These are phyloP conservation scores for Ennomos quercinarius DNA, from an alignment of 2,888 invertebrate genomes.

Conservation along the genomic window DNA sequence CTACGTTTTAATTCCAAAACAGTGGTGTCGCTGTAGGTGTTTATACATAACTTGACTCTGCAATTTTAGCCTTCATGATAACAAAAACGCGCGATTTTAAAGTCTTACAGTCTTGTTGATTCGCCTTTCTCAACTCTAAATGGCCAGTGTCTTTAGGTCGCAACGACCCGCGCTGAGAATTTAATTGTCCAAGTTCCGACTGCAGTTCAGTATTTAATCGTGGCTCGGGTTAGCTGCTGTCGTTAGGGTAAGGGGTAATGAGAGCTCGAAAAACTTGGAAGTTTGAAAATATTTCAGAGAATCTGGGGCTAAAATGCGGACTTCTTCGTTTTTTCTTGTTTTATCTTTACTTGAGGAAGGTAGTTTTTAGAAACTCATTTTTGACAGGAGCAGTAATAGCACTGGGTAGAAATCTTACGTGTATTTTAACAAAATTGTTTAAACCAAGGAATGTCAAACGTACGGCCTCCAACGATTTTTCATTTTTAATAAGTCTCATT, in stretches of 20 bases:
- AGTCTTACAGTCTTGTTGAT: background rate
- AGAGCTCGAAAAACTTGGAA: constrained; percentile 30
- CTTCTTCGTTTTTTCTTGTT: background rate
- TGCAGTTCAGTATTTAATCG: constrained; percentile 67
- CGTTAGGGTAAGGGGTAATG: constrained; percentile 38
- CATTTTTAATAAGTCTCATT: too few species aligned
- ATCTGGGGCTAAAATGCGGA: constrained; percentile 5
- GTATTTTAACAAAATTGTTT: too few species aligned
- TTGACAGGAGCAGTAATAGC: too few species aligned
- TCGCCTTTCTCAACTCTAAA: constrained; percentile 31
- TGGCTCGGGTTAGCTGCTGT: constrained; percentile 58
- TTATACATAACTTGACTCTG: too few species aligned
- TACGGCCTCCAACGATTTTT: too few species aligned
- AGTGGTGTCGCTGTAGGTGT: too few species aligned
- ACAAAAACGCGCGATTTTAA: too few species aligned
- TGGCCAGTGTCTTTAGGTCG: constrained; percentile 54
- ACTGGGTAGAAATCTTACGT: too few species aligned
- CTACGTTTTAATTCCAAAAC: too few species aligned
- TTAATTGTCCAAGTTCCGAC: constrained; percentile 73
- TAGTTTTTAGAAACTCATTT: too few species aligned
- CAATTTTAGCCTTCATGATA: too few species aligned
- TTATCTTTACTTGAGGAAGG: background rate
- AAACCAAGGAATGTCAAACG: too few species aligned
- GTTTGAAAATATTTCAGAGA: constrained; percentile 18
- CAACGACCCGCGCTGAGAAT: constrained; percentile 65